Percentiles rank a stretch among this genome's conserved stretches.
These are phyloP conservation scores for Dinomys branickii DNA, from an alignment of 2,113 vertebrate species.

Conservation along the genomic window DNA sequence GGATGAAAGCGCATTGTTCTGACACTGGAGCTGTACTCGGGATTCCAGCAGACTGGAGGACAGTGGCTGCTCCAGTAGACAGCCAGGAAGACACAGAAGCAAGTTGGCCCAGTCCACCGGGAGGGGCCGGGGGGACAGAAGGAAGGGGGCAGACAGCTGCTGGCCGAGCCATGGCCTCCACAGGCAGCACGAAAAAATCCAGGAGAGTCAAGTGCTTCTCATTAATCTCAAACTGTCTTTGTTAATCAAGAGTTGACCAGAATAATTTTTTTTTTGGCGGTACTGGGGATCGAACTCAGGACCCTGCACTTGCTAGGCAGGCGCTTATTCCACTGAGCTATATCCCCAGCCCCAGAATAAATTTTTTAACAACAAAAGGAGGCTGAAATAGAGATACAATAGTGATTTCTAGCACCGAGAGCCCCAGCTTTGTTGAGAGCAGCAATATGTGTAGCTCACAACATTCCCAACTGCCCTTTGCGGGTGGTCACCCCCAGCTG, in stretches of 20 bases:
- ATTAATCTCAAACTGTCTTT: background rate
- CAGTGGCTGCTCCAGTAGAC: background rate
- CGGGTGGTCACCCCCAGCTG: background rate
- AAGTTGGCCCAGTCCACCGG: background rate
- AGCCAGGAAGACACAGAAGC: background rate
- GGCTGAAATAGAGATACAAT: background rate
- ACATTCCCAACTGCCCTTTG: background rate
- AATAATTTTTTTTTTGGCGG: too few relatives aligned
- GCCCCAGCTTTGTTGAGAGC: background rate
- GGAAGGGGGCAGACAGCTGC: background rate
- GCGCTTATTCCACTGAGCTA: too few relatives aligned
- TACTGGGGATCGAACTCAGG: too few relatives aligned
- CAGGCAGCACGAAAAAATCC: background rate
- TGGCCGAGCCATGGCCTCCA: background rate
- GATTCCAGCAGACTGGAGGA: background rate
- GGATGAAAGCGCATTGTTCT: background rate
- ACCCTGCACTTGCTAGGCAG: too few relatives aligned
- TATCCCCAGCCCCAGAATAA: too few relatives aligned
- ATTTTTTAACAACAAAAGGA: background rate
- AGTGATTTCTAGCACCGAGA: background rate
- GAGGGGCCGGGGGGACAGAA: background rate
- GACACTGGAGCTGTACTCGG: background rate
- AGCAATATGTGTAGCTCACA: background rate
- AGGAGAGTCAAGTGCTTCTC: background rate
- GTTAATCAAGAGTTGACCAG: background rate